Evolutionary conservation across 2,113 vertebrate genomes (phyloP), one percentile per base, ranked within the genome.

Genomic region (Hymenochirus boettgeri): DNA sequence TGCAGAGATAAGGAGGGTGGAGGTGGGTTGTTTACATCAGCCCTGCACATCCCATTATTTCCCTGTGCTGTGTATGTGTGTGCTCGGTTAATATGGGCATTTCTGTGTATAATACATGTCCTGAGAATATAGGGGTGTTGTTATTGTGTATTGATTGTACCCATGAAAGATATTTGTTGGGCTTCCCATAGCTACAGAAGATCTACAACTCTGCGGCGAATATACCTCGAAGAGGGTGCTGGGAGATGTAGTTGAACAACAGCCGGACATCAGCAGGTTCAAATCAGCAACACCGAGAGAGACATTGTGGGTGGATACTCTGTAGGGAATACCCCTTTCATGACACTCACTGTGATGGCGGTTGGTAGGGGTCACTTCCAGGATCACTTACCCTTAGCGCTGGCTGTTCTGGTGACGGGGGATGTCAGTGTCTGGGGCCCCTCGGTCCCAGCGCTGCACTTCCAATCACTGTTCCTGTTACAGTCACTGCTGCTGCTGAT

Each of bases 211-310:
- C n/a, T n/a, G n/a, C n/a, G n/a, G n/a, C n/a, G n/a, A n/a, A n/a
- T n/a, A 58, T 6, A 17, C 55, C 12, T 2, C 51, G 57, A 58
- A 58, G 39, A 47, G 24, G 65, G 33, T 57, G 72, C 29, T 39
- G 57, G 59, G 54, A 26, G 35, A 23, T 57, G 51, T 58, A 25
- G 24, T 35, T 39, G 39, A 27, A 11, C 19, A 5, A 15, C 18
- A 39, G 17, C 1, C 18, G 62, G 31, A 19, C n/a, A n/a, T n/a
- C n/a, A n/a, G n/a, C n/a, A n/a, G n/a, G n/a, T n/a, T n/a, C n/a
- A n/a, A n/a, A n/a, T n/a, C n/a, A 62, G 31, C n/a, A 35, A 29
- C 29, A 23, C 19, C 6, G 29, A 25, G 12, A 19, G 25, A 42
- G 18, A 24, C n/a, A 33, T 45, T 8, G 33, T 29, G 51, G 57